These are phyloP conservation scores for Temnothorax curvispinosus DNA, from an alignment of 1,140 invertebrate species.

Conservation along the genomic window DNA sequence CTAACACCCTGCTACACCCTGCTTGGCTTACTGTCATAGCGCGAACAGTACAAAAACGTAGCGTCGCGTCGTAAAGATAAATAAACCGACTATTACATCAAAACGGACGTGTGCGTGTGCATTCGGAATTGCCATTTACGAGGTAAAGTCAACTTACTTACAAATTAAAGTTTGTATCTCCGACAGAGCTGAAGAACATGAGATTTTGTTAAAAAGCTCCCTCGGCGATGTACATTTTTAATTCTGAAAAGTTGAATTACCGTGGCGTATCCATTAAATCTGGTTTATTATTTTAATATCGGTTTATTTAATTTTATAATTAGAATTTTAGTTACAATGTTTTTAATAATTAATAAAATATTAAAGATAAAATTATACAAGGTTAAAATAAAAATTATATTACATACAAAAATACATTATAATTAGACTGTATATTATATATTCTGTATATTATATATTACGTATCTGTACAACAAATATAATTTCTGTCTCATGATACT, in stretches of 20 bases:
- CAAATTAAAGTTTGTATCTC: neutral
- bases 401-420: neutral
- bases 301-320: neutral
- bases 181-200: neutral
- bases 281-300: neutral
- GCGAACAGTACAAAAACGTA: too few species aligned
- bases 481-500: neutral
- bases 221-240: neutral
- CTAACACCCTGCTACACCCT: neutral
- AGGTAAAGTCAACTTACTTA: neutral
- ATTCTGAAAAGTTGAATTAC: neutral
- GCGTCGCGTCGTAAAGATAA: neutral
- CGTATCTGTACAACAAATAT: too few species aligned
- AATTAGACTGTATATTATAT: too few species aligned
- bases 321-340: neutral
- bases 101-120: neutral
- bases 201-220: neutral
- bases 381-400: slow-evolving; percentile 5
- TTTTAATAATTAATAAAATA: neutral
- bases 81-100: neutral
- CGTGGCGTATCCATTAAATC: neutral
- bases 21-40: neutral
- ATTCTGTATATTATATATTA: too few species aligned
- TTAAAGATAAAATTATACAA: neutral
- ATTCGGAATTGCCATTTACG: neutral